Evolutionary conservation across 1,140 invertebrate genomes (phyloP).

Genomic region (Amyelois transitella): DNA sequence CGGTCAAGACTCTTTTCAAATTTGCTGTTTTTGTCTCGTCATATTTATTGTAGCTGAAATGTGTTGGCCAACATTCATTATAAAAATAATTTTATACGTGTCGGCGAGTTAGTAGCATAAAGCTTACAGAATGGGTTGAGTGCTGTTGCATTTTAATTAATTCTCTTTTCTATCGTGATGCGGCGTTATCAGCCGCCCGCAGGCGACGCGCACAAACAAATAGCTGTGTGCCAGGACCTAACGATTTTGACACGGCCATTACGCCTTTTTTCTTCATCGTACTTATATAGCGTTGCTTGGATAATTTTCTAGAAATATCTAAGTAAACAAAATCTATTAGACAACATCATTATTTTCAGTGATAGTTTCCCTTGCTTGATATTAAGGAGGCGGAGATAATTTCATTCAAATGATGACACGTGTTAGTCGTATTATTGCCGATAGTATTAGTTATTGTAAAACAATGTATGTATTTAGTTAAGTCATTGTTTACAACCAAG

Average conservation of each 20-base stretch:
- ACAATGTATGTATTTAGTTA: too few species aligned
- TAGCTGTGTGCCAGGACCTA: constrained; percentile 47
- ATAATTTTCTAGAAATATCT: not conserved
- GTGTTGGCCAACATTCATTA: constrained; percentile 19
- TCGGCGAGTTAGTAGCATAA: constrained; percentile 36
- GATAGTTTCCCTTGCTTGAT: too few species aligned
- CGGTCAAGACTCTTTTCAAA: not conserved
- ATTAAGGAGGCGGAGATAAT: too few species aligned
- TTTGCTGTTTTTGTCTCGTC: too few species aligned
- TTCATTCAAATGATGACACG: too few species aligned
- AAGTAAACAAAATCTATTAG: not conserved
- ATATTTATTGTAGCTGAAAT: not conserved
- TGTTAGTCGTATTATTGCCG: too few species aligned
- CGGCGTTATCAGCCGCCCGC: constrained; percentile 59
- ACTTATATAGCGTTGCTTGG: not conserved
- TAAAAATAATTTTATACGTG: constrained; percentile 39
- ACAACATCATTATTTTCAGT: too few species aligned
- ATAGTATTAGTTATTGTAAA: too few species aligned
- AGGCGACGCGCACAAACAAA: constrained; percentile 66
- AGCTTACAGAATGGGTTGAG: constrained; percentile 59
- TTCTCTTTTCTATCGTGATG: constrained; percentile 72
- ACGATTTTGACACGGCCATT: constrained; percentile 54
- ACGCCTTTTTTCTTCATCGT: constrained; percentile 31
- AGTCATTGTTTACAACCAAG: not conserved
- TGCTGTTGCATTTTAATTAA: constrained; percentile 73